phyloP scores from a whole-genome alignment of 23 tunicate genomes.

The Trididemnum nubilum region DNA sequence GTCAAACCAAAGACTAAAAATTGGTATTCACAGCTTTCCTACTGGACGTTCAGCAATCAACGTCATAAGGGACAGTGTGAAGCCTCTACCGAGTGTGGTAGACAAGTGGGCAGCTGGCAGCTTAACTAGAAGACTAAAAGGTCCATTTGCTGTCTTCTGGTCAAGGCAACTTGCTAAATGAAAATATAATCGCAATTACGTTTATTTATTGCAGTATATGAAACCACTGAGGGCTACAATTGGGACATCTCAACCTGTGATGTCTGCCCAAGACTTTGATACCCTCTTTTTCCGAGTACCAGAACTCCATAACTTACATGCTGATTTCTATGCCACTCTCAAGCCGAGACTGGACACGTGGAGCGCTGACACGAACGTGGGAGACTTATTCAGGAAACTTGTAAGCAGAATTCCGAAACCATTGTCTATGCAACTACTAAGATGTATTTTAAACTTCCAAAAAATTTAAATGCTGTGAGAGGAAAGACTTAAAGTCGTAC shows the following conservation, averaged over 20 bases:
- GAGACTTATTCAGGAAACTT: constrained; percentile 79
- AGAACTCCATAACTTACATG: constrained; percentile 79
- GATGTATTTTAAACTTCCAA: background rate
- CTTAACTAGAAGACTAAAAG: no score
- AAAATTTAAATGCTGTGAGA: background rate
- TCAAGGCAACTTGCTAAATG: no score
- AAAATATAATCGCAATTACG: no score
- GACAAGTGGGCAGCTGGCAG: no score
- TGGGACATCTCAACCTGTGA: constrained; percentile 87
- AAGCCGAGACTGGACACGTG: constrained; percentile 71
- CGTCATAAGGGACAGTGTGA: no score
- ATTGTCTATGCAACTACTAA: no score
- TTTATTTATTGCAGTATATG: constrained; percentile 86
- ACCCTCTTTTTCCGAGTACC: constrained; percentile 77
- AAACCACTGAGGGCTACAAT: constrained; percentile 91
- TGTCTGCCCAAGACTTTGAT: constrained; percentile 92
- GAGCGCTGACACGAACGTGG: constrained; percentile 87
- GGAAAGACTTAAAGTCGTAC: no score
- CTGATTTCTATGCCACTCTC: constrained; percentile 57
- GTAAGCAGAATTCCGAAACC: constrained; percentile 37
- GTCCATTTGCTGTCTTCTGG: no score
- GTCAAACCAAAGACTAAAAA: no score
- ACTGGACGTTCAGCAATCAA: no score
- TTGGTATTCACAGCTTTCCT: no score
- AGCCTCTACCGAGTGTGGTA: no score